phyloP scores from a whole-genome alignment of 2,113 vertebrate genomes.

The Rhinopomastus cyanomelas region DNA sequence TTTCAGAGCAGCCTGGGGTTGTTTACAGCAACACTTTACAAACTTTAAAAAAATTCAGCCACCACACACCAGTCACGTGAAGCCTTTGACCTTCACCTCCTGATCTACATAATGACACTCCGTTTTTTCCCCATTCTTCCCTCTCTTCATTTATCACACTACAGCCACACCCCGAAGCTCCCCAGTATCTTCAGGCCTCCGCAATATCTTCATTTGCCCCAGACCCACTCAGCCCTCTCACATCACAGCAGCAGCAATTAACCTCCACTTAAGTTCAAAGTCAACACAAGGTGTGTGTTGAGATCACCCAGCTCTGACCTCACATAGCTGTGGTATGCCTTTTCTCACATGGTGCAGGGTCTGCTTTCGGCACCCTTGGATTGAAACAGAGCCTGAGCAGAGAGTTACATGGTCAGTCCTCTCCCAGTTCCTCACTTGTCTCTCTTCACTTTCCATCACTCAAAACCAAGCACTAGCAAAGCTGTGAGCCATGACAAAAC shows the following conservation, averaged over 20 bases:
- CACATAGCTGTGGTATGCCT: not conserved
- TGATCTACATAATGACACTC: not conserved
- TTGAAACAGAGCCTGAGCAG: not conserved
- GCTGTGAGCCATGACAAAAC: not conserved
- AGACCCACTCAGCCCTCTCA: fast-evolving
- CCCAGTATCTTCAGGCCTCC: not conserved
- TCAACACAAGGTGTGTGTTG: fast-evolving
- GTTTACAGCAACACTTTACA: not conserved
- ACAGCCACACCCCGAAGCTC: not conserved
- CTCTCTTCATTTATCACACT: fast-evolving
- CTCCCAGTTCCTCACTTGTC: not conserved
- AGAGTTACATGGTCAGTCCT: not conserved
- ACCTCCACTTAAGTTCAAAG: not conserved
- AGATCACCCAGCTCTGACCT: not conserved
- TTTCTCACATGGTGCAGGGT: not conserved
- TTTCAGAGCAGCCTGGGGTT: not conserved
- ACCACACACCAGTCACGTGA: not conserved
- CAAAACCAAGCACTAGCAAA: not conserved
- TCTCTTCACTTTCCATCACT: not conserved
- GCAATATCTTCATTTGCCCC: fast-evolving
- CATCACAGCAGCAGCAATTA: not conserved
- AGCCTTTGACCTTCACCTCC: constrained; percentile 43
- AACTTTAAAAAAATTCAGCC: not conserved
- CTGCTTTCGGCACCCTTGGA: not conserved
- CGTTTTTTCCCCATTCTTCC: not conserved